phyloP scores from a whole-genome alignment of 2,888 invertebrate genomes.

The Platycnemis pennipes region DNA sequence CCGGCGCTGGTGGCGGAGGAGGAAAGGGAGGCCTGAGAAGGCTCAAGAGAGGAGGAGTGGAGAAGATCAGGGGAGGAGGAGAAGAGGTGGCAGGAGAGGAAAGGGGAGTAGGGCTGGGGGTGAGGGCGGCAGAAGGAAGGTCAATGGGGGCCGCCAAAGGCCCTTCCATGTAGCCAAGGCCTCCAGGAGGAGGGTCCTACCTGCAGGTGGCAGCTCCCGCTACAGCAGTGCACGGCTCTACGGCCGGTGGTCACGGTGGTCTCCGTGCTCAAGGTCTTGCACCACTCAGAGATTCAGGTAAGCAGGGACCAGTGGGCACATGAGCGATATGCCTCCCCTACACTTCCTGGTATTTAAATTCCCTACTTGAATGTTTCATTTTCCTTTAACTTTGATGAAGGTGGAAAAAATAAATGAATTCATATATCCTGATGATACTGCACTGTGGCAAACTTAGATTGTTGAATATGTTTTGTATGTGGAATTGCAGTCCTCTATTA shows the following conservation, averaged over 20 bases:
- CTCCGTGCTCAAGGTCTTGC: conserved; percentile 89
- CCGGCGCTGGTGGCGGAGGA: conserved; percentile 5
- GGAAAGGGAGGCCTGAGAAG: neutral
- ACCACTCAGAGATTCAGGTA: conserved; percentile 89
- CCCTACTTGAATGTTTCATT: neutral
- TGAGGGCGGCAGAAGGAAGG: conserved; percentile 75
- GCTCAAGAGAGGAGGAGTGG: neutral
- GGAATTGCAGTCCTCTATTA: too few species aligned
- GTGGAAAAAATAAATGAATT: too few species aligned
- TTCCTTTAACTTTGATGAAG: too few species aligned
- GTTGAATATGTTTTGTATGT: too few species aligned
- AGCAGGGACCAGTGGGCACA: conserved; percentile 69
- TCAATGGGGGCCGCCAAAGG: conserved; percentile 74
- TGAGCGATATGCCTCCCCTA: neutral
- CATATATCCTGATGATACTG: too few species aligned
- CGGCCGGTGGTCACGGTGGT: conserved; percentile 92
- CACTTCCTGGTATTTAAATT: neutral
- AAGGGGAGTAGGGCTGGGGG: conserved; percentile 74
- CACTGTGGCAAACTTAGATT: too few species aligned
- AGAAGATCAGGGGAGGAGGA: conserved; percentile 74
- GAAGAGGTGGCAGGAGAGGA: conserved; percentile 75
- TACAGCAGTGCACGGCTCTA: conserved; percentile 81
- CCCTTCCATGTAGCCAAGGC: conserved; percentile 78
- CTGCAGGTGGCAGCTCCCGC: conserved; percentile 77
- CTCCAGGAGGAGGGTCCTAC: conserved; percentile 77